Conservation (phyloP, 2,797 vertebrate species). For the Hirundo rustica region DNA sequence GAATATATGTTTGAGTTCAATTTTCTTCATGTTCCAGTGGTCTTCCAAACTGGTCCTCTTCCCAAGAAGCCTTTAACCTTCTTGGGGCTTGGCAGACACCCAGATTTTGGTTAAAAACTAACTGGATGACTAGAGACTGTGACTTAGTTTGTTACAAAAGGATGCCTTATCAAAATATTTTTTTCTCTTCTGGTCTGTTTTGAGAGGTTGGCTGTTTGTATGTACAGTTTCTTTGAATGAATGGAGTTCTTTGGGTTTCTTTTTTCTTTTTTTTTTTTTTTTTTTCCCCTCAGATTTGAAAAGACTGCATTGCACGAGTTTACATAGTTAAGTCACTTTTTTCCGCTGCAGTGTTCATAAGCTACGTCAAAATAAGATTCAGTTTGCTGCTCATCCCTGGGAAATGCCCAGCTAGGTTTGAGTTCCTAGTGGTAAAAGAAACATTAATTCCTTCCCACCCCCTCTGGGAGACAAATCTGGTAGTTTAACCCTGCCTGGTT, state of each 20-base stretch:
- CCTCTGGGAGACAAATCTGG: neutral
- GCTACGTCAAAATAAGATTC: neutral
- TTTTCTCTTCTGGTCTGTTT: neutral
- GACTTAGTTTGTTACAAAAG: neutral
- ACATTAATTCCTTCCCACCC: fast-evolving
- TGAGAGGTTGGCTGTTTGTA: neutral
- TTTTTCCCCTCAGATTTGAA: neutral
- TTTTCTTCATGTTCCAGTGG: neutral
- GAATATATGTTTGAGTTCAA: neutral
- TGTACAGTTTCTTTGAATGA: neutral
- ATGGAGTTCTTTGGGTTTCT: neutral
- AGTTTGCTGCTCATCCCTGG: neutral
- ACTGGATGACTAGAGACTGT: neutral
- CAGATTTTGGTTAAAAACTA: neutral
- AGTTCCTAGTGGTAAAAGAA: neutral
- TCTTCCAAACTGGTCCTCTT: neutral
- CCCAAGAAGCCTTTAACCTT: neutral
- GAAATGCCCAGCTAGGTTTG: neutral
- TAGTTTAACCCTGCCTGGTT: neutral
- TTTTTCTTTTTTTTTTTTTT: no score
- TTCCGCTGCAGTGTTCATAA: neutral
- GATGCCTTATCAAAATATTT: neutral
- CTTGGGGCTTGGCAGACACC: neutral
- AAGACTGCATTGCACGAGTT: neutral
- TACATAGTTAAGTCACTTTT: neutral